Evolutionary conservation across 1,140 invertebrate species (phyloP).

Genomic region (Hydropsyche tenuis): DNA sequence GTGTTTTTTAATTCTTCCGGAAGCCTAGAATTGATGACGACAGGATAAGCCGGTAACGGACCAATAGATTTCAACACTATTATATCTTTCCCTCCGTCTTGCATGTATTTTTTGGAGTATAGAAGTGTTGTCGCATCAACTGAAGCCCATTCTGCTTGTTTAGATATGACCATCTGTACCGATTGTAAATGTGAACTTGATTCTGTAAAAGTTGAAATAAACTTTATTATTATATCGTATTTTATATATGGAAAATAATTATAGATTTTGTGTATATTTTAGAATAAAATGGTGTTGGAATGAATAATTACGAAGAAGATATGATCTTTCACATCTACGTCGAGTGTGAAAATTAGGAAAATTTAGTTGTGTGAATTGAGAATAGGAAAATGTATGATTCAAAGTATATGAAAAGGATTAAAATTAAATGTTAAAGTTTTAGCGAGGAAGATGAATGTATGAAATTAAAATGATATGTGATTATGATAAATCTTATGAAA

Average conservation of each 20-base stretch:
- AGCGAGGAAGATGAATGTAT: too few relatives aligned
- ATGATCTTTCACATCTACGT: too few relatives aligned
- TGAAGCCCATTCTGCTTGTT: conserved; percentile 68
- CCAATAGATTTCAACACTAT: conserved; percentile 66
- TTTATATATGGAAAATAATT: too few relatives aligned
- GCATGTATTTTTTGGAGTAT: conserved; percentile 64
- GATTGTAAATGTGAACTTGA: conserved; percentile 68
- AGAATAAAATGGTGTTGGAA: conserved; percentile 5
- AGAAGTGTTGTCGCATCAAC: conserved; percentile 67
- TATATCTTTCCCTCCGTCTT: conserved; percentile 65
- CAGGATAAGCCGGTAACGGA: conserved; percentile 67
- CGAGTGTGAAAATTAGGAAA: too few relatives aligned
- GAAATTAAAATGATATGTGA: too few relatives aligned
- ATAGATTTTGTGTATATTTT: too few relatives aligned
- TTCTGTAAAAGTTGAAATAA: conserved; percentile 54
- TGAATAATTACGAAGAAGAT: conserved; percentile 33
- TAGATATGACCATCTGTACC: conserved; percentile 67
- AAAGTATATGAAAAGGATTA: too few relatives aligned
- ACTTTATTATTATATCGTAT: background rate
- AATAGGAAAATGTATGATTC: too few relatives aligned
- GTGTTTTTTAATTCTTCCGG: conserved; percentile 59
- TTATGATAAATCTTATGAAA: too few relatives aligned
- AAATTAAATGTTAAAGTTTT: too few relatives aligned
- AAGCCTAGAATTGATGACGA: conserved; percentile 65
- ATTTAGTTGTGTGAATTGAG: too few relatives aligned